phyloP scores from a whole-genome alignment of 1,140 invertebrate genomes.

The Bombus fervidus region DNA sequence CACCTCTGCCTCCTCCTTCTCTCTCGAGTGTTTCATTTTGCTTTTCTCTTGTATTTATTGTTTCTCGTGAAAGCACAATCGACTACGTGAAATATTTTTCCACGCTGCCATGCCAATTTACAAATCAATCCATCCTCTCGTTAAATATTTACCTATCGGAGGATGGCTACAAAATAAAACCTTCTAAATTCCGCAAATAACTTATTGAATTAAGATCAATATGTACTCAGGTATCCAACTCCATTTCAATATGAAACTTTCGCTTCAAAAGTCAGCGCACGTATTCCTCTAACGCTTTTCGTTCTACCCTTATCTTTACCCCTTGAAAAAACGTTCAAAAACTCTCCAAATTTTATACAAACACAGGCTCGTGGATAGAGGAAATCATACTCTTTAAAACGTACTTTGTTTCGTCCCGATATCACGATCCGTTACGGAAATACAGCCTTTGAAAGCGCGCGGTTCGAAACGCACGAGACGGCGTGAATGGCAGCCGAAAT shows the following conservation, averaged over 20 bases:
- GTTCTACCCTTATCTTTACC: too few species aligned
- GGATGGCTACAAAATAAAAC: background rate
- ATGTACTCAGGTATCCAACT: background rate
- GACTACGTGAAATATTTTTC: background rate
- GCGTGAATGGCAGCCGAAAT: background rate
- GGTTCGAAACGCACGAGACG: background rate
- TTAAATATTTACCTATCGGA: background rate
- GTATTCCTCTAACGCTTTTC: too few species aligned
- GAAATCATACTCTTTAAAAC: background rate
- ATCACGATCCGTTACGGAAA: background rate
- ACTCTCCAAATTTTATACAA: fast-evolving
- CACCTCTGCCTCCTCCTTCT: background rate
- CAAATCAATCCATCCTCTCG: background rate
- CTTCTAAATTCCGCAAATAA: background rate
- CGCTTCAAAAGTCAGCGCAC: too few species aligned
- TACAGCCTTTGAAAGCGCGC: background rate
- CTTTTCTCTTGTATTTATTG: too few species aligned
- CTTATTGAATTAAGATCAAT: background rate
- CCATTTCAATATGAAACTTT: too few species aligned
- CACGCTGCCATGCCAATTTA: background rate
- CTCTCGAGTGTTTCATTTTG: background rate
- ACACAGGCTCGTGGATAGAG: fast-evolving
- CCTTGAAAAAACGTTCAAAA: background rate
- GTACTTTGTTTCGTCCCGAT: background rate
- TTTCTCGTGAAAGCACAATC: background rate